Percentiles rank a stretch among this genome's conserved stretches.
Evolutionary conservation across 2,888 invertebrate species (phyloP).

Genomic region (Drosophila glabriapex): DNA sequence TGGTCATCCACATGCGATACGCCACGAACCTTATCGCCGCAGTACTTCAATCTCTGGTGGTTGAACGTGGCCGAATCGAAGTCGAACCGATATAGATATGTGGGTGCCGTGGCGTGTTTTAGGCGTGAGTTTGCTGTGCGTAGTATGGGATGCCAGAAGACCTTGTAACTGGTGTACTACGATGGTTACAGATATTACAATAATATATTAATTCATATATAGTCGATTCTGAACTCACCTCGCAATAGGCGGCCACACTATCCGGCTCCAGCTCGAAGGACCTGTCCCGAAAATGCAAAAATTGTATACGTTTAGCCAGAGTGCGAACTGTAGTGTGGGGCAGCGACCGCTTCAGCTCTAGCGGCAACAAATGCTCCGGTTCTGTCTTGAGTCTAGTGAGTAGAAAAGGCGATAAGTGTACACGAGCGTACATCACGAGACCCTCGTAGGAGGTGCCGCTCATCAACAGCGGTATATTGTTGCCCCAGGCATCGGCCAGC

Average conservation of each 20-base stretch:
- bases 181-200: conserved; percentile 8
- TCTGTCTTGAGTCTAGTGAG: conserved; percentile 65
- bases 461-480: conserved; percentile 82
- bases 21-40: conserved; percentile 78
- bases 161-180: conserved; percentile 82
- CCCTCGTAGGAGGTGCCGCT: conserved; percentile 84
- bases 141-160: conserved; percentile 83
- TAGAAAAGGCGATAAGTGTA: conserved; percentile 67
- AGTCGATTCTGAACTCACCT: conserved; percentile 58
- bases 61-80: conserved; percentile 84
- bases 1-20: conserved; percentile 84
- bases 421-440: conserved; percentile 76
- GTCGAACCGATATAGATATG: conserved; percentile 84
- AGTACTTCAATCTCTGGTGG: conserved; percentile 79
- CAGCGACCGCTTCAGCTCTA: conserved; percentile 65
- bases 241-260: conserved; percentile 81
- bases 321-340: conserved; percentile 56
- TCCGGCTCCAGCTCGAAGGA: conserved; percentile 72
- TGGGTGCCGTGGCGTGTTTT: conserved; percentile 61
- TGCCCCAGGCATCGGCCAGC: conserved; percentile 80
- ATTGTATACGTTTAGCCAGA: conserved; percentile 59
- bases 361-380: conserved; percentile 79
- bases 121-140: conserved; percentile 73
- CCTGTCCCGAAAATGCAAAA: conserved; percentile 71
- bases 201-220: not conserved